Conservation (phyloP, 2,888 invertebrate genomes). For the Peribatodes rhomboidaria region DNA sequence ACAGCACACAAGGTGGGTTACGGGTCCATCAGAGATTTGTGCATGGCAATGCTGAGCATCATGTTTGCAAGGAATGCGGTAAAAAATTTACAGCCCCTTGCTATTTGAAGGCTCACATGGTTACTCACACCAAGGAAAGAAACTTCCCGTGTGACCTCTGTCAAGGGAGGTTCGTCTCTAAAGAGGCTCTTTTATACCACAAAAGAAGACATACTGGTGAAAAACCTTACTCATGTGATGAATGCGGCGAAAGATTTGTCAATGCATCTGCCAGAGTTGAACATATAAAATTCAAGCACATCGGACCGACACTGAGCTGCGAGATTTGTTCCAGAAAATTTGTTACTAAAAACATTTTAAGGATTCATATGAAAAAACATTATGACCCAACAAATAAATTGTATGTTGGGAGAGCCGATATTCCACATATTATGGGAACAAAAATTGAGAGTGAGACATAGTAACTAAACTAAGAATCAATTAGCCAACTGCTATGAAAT, state of each 20-base stretch:
- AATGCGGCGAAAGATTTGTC: slow-evolving; percentile 74
- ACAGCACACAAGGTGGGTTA: slow-evolving; percentile 74
- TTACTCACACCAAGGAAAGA: slow-evolving; percentile 78
- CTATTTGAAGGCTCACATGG: slow-evolving; percentile 73
- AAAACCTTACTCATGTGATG: slow-evolving; percentile 74
- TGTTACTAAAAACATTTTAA: slow-evolving; percentile 74
- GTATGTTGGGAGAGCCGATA: slow-evolving; percentile 63
- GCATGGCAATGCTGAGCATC: slow-evolving; percentile 75
- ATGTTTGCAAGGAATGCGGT: slow-evolving; percentile 71
- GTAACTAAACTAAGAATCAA: too few species aligned
- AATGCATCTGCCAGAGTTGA: slow-evolving; percentile 80
- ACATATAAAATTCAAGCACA: slow-evolving; percentile 77
- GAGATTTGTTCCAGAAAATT: slow-evolving; percentile 76
- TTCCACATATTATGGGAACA: slow-evolving; percentile 68
- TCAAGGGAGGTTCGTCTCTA: slow-evolving; percentile 72
- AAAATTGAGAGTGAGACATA: slow-evolving; percentile 58
- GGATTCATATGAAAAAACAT: slow-evolving; percentile 73
- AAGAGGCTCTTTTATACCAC: slow-evolving; percentile 78
- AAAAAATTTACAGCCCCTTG: slow-evolving; percentile 81
- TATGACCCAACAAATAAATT: slow-evolving; percentile 74
- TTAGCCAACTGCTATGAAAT: too few species aligned
- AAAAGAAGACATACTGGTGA: slow-evolving; percentile 79
- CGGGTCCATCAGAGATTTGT: slow-evolving; percentile 75
- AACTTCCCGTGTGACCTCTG: slow-evolving; percentile 77
- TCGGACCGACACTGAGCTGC: slow-evolving; percentile 74